Base-by-base conservation (phyloP, 2,797 vertebrate genomes). In the Podarcis siculus region DNA sequence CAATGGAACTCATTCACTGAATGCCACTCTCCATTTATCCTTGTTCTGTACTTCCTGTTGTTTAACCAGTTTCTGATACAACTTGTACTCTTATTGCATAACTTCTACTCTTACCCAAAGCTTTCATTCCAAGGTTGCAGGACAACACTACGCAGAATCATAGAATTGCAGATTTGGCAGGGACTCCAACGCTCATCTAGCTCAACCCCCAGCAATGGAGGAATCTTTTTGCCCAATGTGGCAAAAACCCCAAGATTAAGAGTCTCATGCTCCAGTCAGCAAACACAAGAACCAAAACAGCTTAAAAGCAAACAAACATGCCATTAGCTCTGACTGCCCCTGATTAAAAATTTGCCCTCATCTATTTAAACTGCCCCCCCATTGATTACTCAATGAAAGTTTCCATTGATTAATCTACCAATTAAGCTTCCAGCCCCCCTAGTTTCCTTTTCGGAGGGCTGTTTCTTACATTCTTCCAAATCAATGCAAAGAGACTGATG, bases 361-460 rank as follows among this genome's bases (percentile, higher is more conserved):
- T 72, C 10, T 61, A 15, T 71, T 83, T 71, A 88, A 83, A 79
- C 30, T 72, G 30, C 7, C 61, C 69, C n/a, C 39, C 42, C 42
- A 27, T 13, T 79, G 66, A 83, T 58, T 83, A 88, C 64, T 83
- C 75, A 83, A 78, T 27, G 25, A 78, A 88, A 71, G 61, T 27
- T 39, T n/a, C 78, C 23, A 32, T 83, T 88, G 81, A 88, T 83
- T 88, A 69, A 83, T 88, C 82, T 88, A 79, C 58, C 72, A 87
- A 83, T 83, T 77, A 83, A 79, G 75, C 82, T 55, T 79, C 42
- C 13, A 78, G 35, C 64, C 37, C 32, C 83, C 17, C 8, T 39
- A 58, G 64, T 58, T 83, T 78, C 32, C 30, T 72, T 79, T 78
- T 79, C 42, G 17, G 75, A 64, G n/a, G 66, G 55, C 35, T 84